These are phyloP conservation scores for Paratilapia polleni DNA, from an alignment of 2,113 vertebrate genomes.

Conservation along the genomic window DNA sequence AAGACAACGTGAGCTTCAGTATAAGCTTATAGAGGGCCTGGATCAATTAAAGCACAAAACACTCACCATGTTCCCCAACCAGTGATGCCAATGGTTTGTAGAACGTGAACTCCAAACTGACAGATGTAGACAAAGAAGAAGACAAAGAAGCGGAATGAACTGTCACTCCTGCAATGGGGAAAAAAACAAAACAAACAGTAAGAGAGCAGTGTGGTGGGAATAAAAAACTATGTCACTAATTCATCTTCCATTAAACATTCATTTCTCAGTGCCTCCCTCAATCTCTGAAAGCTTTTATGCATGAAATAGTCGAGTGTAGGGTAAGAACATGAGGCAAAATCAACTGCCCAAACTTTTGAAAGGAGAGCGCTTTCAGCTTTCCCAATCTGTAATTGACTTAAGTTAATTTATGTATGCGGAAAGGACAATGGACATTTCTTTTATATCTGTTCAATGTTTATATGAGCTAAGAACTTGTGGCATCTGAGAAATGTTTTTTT, in stretches of 20 bases:
- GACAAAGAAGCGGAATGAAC: constrained; percentile 98
- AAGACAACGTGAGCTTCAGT: neutral
- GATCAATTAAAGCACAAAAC: neutral
- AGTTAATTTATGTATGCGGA: neutral
- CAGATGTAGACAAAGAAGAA: constrained; percentile 99
- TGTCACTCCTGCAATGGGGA: constrained; percentile 89
- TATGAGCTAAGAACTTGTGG: neutral
- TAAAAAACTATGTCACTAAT: neutral
- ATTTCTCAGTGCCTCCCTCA: neutral
- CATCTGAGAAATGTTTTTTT: neutral
- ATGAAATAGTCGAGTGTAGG: neutral
- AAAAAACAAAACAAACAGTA: neutral
- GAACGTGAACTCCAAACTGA: constrained; percentile 96
- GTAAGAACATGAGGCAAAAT: neutral
- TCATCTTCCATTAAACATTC: constrained; percentile 1
- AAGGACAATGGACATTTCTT: too few species aligned
- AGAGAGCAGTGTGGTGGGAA: neutral
- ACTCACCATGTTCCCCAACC: constrained; percentile 97
- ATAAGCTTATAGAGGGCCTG: neutral
- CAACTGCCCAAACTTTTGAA: neutral
- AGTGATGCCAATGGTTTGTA: constrained; percentile 95
- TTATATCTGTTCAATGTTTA: neutral
- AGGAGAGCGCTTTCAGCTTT: too few species aligned
- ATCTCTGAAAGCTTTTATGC: neutral
- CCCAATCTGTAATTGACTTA: neutral